Base-by-base conservation (phyloP, 2,113 vertebrate species). In the Dicentrarchus labrax region DNA sequence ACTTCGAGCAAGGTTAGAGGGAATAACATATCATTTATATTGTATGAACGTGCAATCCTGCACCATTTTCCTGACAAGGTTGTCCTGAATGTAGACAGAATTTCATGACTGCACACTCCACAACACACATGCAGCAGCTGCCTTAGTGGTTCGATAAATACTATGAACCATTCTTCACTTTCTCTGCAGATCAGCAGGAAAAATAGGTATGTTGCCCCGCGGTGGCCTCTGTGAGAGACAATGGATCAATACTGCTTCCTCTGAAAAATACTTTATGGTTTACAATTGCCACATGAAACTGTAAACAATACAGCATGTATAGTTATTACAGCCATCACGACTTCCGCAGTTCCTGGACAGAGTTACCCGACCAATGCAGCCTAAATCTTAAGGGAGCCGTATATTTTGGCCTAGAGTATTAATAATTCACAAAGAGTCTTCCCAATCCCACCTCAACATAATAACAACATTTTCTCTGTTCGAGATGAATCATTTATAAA, bases 401-500 rank as follows among this genome's bases (percentile, higher is more conserved):
- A 38, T 8, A 70, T 75, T 77, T 80, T 57, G 21, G 53, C 69
- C 48, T 13, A 8, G 69, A 53, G 48, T 48, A 71, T 86, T 36
- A 87, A 82, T 85, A 88, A 86, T 84, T 86, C 70, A 87, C 65
- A 38, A 36, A 41, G 17, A 71, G 30, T 30, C 30, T n/a, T 74
- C 41, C 53, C 15, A 67, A 60, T 66, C 68, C 67, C 21, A 51
- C 66, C 39, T 54, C 6, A 7, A 66, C 60, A 45, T 70, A n/a
- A 81, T 41, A 75, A 80, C 45, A 84, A 66, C 65, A 62, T 66
- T 72, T 86, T 60, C 73, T 13, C 0, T 70, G 30, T 36, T 43
- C 1, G 1, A 4, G 51, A 86, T 91, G 9, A 90, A 92, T 91
- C 61, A 85, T 91, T 91, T 53, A 92, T 84, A 16, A 60, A 8